Evolutionary conservation across 1,140 invertebrate genomes (phyloP).

Genomic region (Neocloeon triangulifer): DNA sequence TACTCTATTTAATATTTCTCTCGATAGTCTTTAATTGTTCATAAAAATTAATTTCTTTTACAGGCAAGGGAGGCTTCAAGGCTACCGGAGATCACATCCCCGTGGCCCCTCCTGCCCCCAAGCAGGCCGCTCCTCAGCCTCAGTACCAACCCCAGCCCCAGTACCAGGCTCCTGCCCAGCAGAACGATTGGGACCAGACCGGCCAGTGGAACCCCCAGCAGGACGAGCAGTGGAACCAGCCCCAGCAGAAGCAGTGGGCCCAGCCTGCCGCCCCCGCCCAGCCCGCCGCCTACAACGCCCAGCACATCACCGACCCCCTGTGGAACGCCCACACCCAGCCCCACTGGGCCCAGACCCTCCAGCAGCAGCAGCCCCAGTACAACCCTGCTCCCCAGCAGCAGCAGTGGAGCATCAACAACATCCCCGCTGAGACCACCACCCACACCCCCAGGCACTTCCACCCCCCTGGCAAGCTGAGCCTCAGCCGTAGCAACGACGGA

Average conservation of each 20-base stretch:
- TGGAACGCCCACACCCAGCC: background rate
- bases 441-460: conserved; percentile 44
- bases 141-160: conserved; percentile 18
- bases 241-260: no score
- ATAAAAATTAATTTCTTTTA: no score
- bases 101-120: conserved; percentile 35
- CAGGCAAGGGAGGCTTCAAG: conserved; percentile 58
- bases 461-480: conserved; percentile 55
- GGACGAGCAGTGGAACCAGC: no score
- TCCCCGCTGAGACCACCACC: conserved; percentile 22
- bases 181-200: conserved; percentile 19
- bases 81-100: conserved; percentile 59
- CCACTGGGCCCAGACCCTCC: conserved; percentile 4
- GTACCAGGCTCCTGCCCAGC: conserved; percentile 20
- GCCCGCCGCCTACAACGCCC: no score
- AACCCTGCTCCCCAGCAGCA: conserved; percentile 8
- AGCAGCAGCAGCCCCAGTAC: conserved; percentile 9
- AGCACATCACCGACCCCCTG: no score
- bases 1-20: no score
- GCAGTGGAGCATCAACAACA: conserved; percentile 9
- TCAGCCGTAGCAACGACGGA: conserved; percentile 64
- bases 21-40: no score
- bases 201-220: no score
- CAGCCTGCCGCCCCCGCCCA: no score
- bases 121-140: conserved; percentile 23